These are phyloP conservation scores for Pogonomyrmex californicus DNA, from an alignment of 1,140 invertebrate species.

Conservation along the genomic window DNA sequence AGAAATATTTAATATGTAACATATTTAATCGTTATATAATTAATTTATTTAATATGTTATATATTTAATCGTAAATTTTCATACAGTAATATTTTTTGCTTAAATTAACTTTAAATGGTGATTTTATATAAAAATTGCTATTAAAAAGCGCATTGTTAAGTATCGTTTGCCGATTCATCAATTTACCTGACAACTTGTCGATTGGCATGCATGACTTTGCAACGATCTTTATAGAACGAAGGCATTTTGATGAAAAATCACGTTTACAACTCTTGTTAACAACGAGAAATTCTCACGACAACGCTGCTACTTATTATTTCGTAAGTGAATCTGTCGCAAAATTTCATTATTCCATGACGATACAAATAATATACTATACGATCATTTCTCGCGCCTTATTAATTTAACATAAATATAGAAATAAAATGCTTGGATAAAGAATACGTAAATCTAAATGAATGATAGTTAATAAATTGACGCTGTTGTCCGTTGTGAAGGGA, in stretches of 20 bases:
- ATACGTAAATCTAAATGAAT: slow-evolving; percentile 12
- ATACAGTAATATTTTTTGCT: neutral
- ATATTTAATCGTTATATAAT: neutral
- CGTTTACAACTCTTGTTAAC: neutral
- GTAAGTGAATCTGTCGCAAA: neutral
- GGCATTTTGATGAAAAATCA: neutral
- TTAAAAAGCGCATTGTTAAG: neutral
- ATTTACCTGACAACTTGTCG: slow-evolving; percentile 26
- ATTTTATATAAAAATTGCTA: slow-evolving; percentile 22
- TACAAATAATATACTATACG: neutral
- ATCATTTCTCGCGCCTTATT: neutral
- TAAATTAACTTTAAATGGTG: neutral
- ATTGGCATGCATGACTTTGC: slow-evolving; percentile 1
- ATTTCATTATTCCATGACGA: neutral
- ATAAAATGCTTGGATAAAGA: neutral
- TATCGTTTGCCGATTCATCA: slow-evolving; percentile 32
- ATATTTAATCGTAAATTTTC: slow-evolving; percentile 1
- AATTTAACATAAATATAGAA: neutral
- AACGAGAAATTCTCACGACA: neutral
- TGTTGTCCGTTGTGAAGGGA: neutral
- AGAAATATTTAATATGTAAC: neutral
- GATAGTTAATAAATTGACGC: neutral
- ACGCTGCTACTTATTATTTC: neutral
- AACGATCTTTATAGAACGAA: neutral
- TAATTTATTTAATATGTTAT: neutral